These are phyloP conservation scores for Pseudococcus longispinus DNA, from an alignment of 2,888 invertebrate species.

Conservation along the genomic window DNA sequence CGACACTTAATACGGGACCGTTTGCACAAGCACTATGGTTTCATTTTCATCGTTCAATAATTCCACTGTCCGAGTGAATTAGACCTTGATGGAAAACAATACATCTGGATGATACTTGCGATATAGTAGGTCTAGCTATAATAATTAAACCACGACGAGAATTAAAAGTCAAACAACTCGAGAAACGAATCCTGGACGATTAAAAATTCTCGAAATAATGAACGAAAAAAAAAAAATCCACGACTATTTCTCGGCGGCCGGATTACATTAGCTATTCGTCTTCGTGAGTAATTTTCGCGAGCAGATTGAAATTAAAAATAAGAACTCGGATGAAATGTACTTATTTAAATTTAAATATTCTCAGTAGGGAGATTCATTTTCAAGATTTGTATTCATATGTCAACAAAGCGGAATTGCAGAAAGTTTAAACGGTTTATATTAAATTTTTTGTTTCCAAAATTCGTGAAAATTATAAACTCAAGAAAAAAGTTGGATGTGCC, in stretches of 20 bases:
- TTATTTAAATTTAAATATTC: conserved; percentile 18
- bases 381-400: conserved; percentile 17
- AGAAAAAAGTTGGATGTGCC: background rate
- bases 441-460: background rate
- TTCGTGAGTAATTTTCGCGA: background rate
- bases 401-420: background rate
- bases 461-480: background rate
- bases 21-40: background rate
- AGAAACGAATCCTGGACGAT: background rate
- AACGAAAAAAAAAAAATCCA: background rate
- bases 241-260: background rate
- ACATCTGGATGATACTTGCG: no score
- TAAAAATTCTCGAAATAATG: background rate
- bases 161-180: background rate
- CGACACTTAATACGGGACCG: background rate
- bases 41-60: no score
- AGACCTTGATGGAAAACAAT: no score
- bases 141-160: no score
- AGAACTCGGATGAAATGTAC: background rate
- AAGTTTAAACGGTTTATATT: background rate
- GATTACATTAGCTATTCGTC: background rate
- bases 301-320: conserved; percentile 11
- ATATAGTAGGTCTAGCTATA: no score
- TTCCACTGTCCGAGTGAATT: no score
- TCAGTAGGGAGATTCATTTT: background rate